A percentile compares a stretch with the other conserved stretches of the same genome.
phyloP scores from a whole-genome alignment of 1,140 invertebrate genomes.

The Tribolium castaneum region DNA sequence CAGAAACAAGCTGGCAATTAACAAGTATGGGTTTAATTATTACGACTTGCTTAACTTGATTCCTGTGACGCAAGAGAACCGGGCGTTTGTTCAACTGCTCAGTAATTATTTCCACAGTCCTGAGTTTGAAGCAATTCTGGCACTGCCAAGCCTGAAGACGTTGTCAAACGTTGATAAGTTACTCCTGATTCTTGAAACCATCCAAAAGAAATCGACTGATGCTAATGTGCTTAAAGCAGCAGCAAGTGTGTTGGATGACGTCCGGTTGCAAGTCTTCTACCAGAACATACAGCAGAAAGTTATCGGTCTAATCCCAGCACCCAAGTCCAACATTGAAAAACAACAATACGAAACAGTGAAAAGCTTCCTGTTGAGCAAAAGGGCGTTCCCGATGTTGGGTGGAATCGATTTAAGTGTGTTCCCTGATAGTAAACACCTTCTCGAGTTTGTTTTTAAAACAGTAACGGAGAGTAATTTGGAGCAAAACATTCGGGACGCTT shows the following conservation, averaged over 20 bases:
- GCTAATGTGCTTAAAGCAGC: neutral
- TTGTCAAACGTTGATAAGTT: neutral
- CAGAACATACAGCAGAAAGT: neutral
- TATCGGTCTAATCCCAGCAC: neutral
- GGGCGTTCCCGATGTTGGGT: neutral
- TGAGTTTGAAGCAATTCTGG: constrained; percentile 1
- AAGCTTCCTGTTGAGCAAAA: neutral
- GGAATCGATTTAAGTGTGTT: neutral
- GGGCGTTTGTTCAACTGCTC: neutral
- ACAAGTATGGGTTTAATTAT: neutral
- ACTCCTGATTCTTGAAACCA: neutral
- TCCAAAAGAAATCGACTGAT: neutral
- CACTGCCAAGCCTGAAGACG: neutral
- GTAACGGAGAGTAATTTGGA: constrained; percentile 21
- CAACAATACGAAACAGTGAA: neutral
- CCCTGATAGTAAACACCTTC: neutral
- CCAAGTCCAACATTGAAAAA: neutral
- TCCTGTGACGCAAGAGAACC: neutral
- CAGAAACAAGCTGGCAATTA: neutral
- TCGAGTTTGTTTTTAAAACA: constrained; percentile 6
- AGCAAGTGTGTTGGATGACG: neutral
- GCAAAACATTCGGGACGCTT: constrained; percentile 20
- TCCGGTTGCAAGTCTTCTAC: neutral
- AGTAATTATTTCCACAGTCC: neutral
- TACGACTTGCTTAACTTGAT: neutral